These are phyloP conservation scores for Esox niger DNA, from an alignment of 2,113 vertebrate genomes.

Conservation along the genomic window DNA sequence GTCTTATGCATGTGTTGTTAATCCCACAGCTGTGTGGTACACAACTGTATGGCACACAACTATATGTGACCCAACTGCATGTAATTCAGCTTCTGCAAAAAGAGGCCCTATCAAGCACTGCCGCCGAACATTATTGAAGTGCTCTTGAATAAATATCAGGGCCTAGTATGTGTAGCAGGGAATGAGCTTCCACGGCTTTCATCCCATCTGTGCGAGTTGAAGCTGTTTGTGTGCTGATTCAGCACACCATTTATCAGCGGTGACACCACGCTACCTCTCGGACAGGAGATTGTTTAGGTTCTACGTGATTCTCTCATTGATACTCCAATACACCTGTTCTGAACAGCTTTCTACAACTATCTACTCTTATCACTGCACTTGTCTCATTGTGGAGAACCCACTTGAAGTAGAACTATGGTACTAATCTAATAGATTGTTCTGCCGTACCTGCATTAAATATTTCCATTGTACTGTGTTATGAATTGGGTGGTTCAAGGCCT, in stretches of 20 bases:
- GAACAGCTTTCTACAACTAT: not conserved
- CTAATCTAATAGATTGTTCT: too few relatives aligned
- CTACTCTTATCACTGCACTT: not conserved
- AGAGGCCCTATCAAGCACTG: slow-evolving; percentile 18
- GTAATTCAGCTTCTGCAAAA: slow-evolving; percentile 2
- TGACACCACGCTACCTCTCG: slow-evolving; percentile 26
- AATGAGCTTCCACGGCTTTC: not conserved
- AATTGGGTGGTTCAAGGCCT: too few relatives aligned
- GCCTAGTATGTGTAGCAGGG: slow-evolving; percentile 14
- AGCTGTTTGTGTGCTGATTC: slow-evolving; percentile 7
- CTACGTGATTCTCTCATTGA: slow-evolving; percentile 7
- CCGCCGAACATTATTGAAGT: slow-evolving; percentile 18
- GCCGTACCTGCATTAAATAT: too few relatives aligned
- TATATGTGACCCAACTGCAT: too few relatives aligned
- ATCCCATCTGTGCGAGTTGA: slow-evolving; percentile 11
- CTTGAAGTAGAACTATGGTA: too few relatives aligned
- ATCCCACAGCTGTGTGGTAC: not conserved
- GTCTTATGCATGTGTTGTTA: slow-evolving; percentile 5
- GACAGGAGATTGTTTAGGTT: slow-evolving; percentile 7
- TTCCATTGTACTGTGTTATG: too few relatives aligned
- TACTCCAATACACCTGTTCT: not conserved
- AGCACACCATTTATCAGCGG: slow-evolving; percentile 20
- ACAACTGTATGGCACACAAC: slow-evolving; percentile 8
- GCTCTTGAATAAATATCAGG: slow-evolving; percentile 23
- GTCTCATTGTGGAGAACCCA: not conserved